Evolutionary conservation across 2,888 invertebrate species (phyloP), one percentile per base, ranked within the genome.

Genomic region (Heteromurus nitidus): DNA sequence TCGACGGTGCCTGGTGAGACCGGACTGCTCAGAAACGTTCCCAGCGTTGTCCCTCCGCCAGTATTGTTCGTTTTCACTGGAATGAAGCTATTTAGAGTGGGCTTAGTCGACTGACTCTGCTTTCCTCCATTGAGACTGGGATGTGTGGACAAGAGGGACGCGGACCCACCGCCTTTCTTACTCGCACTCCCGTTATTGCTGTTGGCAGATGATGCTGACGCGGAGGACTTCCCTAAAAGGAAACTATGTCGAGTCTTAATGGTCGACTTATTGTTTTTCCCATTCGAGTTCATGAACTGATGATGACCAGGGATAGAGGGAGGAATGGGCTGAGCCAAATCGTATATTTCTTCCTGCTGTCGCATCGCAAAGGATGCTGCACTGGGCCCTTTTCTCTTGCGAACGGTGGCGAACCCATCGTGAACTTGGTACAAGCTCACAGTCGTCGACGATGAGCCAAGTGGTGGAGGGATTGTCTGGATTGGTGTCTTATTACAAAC

Each of bases 371-470:
- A 84, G 3, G 86, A 84, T 13, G 86, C 85, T 53, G 86, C 83
- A 73, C 84, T 85, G 13, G 85, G 85, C 9, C 87, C 85, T 64
- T 86, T 86, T 20, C 87, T 70, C 67, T 88, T 88, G 68, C 89
- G 87, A 16, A 96, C 94, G n/a, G 95, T 96, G 69, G 95, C 95
- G 90, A 95, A 96, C 75, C 95, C 95, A 89, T 96, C 95, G 89
- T 95, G 93, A 69, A 95, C 82, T 67, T 84, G 85, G 65, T 84
- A 84, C 50, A 80, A 68, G 47, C 76, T 81, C 24, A 76, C 58
- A 11, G 72, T 74, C n/a, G 79, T 65, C 18, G 73, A 47, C 16
- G 82, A 82, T 28, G 69, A 69, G 20, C 74, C 68, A 31, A 74
- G 26, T 5, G 82, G 69, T 3, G 62, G 80, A 16, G 82, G 82